Evolutionary conservation across 2,113 vertebrate genomes (phyloP).

Genomic region (Chlorodrepanis virens): DNA sequence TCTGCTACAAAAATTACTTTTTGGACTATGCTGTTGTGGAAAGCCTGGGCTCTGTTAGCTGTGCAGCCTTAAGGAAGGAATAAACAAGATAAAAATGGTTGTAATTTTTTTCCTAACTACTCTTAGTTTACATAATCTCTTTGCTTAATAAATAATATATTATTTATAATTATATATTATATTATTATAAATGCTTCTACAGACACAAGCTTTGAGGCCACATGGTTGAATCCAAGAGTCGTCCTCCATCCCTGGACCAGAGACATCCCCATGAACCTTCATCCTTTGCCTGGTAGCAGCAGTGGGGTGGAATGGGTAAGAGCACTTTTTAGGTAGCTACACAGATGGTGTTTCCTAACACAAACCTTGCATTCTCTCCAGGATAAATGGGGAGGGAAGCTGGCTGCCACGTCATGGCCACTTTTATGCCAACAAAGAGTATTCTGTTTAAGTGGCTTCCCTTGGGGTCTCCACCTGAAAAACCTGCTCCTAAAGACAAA

Average conservation of each 20-base stretch:
- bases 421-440: not conserved
- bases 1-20: not conserved
- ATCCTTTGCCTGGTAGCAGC: not conserved
- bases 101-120: not conserved
- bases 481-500: slow-evolving; percentile 8
- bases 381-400: not conserved
- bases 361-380: not conserved
- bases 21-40: not conserved
- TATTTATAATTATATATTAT: too few relatives aligned
- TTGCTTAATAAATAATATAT: not conserved
- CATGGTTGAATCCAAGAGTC: not conserved
- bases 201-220: not conserved
- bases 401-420: not conserved
- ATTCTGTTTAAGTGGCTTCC: not conserved
- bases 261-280: not conserved
- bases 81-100: not conserved
- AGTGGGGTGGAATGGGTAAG: not conserved
- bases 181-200: not conserved
- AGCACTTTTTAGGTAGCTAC: not conserved
- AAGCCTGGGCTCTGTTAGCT: not conserved
- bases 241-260: not conserved
- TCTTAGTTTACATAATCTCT: not conserved
- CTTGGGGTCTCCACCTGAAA: not conserved
- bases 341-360: not conserved
- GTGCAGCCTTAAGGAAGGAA: not conserved